phyloP scores from a whole-genome alignment of 2,888 invertebrate species.

The Luperina nickerlii region DNA sequence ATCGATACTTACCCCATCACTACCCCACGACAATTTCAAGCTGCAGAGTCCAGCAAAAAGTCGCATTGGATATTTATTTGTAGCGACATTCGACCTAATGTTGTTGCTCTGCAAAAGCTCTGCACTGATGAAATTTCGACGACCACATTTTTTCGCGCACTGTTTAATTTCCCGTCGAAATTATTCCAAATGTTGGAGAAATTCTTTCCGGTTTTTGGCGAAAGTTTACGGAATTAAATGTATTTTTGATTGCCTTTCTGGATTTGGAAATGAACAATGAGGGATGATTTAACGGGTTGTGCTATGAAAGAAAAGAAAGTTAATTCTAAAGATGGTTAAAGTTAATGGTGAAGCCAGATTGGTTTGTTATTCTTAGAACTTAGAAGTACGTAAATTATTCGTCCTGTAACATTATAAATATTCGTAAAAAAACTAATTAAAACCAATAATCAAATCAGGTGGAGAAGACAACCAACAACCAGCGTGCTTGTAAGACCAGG shows the following conservation, averaged over 20 bases:
- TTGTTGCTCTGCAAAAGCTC: conserved; percentile 73
- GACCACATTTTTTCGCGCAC: conserved; percentile 69
- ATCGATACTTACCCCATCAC: conserved; percentile 65
- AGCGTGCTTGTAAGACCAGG: background rate
- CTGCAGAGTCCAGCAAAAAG: conserved; percentile 82
- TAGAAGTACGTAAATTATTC: background rate
- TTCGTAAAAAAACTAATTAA: background rate
- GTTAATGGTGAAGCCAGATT: conserved; percentile 27
- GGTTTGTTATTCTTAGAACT: conserved; percentile 2
- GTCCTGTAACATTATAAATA: background rate
- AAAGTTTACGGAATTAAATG: conserved; percentile 59
- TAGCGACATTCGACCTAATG: conserved; percentile 73
- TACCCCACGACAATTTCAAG: conserved; percentile 75
- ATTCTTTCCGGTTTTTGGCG: conserved; percentile 39
- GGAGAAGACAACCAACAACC: background rate
- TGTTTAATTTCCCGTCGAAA: conserved; percentile 63
- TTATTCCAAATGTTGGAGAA: conserved; percentile 59
- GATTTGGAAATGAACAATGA: conserved; percentile 56
- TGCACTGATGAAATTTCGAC: conserved; percentile 82
- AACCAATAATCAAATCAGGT: no score
- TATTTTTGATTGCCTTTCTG: conserved; percentile 60
- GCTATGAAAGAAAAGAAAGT: conserved; percentile 35
- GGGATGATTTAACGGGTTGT: conserved; percentile 49
- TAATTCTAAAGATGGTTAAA: conserved; percentile 34
- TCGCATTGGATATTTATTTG: conserved; percentile 87